Conservation (phyloP, 2,888 invertebrate species). For the Gibbula magus region DNA sequence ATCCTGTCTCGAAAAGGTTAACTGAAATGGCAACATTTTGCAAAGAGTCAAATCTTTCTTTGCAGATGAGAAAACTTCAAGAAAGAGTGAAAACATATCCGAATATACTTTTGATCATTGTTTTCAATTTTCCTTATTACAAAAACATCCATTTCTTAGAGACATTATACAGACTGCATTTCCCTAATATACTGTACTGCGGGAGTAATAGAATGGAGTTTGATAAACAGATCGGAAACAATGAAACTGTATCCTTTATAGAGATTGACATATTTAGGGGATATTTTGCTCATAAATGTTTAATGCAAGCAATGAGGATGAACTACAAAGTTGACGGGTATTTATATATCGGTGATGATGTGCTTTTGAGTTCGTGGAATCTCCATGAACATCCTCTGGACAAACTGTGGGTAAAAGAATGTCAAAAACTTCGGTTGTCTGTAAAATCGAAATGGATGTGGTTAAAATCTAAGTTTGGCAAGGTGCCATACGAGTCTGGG, state of each 20-base stretch:
- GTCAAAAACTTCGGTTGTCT: background rate
- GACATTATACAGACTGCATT: background rate
- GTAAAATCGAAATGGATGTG: background rate
- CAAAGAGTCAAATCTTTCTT: background rate
- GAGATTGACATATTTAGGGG: background rate
- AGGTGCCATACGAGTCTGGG: background rate
- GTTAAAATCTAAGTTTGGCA: background rate
- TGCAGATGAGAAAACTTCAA: background rate
- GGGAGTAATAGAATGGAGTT: background rate
- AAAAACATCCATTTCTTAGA: background rate
- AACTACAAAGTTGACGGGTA: conserved; percentile 42
- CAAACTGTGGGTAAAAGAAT: background rate
- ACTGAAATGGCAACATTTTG: background rate
- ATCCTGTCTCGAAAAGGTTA: too few species aligned
- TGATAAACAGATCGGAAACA: background rate
- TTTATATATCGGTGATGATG: conserved; percentile 41
- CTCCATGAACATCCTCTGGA: background rate
- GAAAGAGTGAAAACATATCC: background rate
- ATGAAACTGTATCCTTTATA: conserved; percentile 9
- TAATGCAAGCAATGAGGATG: conserved; percentile 39
- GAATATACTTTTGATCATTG: conserved; percentile 22
- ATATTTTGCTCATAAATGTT: conserved; percentile 27
- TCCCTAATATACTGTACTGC: conserved; percentile 29
- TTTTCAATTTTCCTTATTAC: conserved; percentile 17
- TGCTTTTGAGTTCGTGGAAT: conserved; percentile 28